Evolutionary conservation across 1,140 invertebrate genomes (phyloP).

Genomic region (Mercenaria mercenaria): DNA sequence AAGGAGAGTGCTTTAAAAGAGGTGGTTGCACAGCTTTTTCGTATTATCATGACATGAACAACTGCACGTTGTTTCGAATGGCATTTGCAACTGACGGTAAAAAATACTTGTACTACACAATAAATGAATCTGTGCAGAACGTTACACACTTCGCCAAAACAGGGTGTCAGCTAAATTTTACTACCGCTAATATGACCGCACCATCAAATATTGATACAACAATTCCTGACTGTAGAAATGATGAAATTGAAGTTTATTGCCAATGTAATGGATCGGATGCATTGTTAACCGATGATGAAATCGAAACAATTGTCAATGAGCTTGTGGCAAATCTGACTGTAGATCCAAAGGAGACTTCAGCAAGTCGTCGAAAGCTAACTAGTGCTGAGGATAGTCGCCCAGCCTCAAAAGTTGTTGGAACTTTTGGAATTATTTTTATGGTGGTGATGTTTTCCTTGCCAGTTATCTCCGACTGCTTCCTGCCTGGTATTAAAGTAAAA

Average conservation of each 20-base stretch:
- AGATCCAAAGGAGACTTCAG: background rate
- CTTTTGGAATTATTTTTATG: background rate
- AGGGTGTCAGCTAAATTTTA: background rate
- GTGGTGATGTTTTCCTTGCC: too few species aligned
- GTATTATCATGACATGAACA: background rate
- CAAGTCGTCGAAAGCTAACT: background rate
- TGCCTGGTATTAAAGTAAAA: background rate
- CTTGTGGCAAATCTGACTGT: background rate
- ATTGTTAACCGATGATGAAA: background rate
- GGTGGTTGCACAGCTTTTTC: background rate
- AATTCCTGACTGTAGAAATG: background rate
- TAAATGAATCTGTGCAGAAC: background rate
- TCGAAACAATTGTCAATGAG: background rate
- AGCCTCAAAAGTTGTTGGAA: background rate
- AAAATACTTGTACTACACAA: background rate
- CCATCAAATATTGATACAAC: background rate
- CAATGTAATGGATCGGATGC: background rate
- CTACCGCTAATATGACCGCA: background rate
- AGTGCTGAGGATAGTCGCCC: background rate
- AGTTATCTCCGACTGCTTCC: too few species aligned
- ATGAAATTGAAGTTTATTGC: background rate
- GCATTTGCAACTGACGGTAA: background rate
- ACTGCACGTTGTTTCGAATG: background rate
- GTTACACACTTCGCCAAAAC: background rate
- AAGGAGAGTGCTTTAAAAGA: background rate